Conservation (phyloP, 2,888 invertebrate species). For the Cyclophora punctaria region DNA sequence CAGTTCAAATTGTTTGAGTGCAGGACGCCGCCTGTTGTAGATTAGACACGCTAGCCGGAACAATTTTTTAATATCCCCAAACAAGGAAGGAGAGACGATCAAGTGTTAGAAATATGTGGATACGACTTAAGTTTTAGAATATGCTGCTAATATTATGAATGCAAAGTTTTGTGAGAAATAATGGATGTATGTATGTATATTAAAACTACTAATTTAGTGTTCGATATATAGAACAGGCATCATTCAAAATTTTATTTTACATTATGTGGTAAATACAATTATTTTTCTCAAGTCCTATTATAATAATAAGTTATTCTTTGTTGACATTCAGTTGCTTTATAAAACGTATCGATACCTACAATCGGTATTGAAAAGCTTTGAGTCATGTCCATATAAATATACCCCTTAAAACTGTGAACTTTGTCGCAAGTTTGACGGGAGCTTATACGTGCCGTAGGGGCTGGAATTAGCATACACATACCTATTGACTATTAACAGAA, state of each 20-base stretch:
- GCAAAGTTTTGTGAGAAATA: too few relatives aligned
- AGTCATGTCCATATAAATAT: constrained; percentile 34
- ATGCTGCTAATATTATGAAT: too few relatives aligned
- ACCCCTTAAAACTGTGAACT: constrained; percentile 41
- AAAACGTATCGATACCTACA: too few relatives aligned
- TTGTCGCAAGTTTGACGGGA: constrained; percentile 48
- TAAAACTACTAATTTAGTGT: too few relatives aligned
- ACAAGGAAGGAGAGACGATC: constrained; percentile 57
- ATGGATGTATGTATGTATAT: too few relatives aligned
- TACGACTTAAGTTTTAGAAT: constrained; percentile 4
- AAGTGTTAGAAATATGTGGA: constrained; percentile 40
- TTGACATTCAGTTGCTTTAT: too few relatives aligned
- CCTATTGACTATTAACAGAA: constrained; percentile 40
- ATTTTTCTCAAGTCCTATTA: too few relatives aligned
- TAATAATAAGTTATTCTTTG: too few relatives aligned
- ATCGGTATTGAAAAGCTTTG: not conserved
- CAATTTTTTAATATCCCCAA: constrained; percentile 74
- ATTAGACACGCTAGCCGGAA: constrained; percentile 74
- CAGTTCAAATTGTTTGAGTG: constrained; percentile 20
- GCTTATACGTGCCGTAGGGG: constrained; percentile 48
- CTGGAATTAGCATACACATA: constrained; percentile 61
- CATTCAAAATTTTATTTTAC: too few relatives aligned
- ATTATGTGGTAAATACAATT: too few relatives aligned
- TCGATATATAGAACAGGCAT: too few relatives aligned
- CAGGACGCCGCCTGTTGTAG: constrained; percentile 60